A percentile compares a stretch with the other conserved stretches of the same genome.
phyloP scores from a whole-genome alignment of 2,113 vertebrate genomes.

The Lasiurus cinereus region DNA sequence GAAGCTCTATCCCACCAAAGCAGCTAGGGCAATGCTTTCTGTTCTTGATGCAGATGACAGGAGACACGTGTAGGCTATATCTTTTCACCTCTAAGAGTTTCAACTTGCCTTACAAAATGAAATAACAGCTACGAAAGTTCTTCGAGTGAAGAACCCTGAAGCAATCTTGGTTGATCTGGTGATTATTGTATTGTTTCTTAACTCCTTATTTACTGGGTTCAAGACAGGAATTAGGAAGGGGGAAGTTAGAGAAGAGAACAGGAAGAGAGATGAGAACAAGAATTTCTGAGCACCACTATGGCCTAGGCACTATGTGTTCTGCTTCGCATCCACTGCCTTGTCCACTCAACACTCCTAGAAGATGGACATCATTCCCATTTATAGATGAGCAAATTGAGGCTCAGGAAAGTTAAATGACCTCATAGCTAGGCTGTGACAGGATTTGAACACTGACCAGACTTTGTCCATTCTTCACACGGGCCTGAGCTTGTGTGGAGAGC shows the following conservation, averaged over 20 bases:
- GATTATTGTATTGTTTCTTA: not conserved
- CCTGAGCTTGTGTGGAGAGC: not conserved
- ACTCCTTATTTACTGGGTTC: not conserved
- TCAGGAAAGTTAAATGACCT: not conserved
- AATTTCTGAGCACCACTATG: not conserved
- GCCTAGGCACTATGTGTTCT: not conserved
- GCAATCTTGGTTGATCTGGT: not conserved
- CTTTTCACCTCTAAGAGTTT: not conserved
- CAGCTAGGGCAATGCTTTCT: not conserved
- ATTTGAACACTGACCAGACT: not conserved
- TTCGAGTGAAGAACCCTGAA: not conserved
- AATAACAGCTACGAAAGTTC: not conserved
- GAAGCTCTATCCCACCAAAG: no score
- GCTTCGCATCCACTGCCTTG: not conserved
- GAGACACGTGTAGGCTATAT: not conserved
- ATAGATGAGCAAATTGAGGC: not conserved
- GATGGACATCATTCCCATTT: no score
- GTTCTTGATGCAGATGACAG: not conserved
- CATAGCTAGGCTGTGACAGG: not conserved
- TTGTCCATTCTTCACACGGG: not conserved
- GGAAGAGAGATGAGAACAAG: not conserved
- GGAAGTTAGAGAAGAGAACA: no score
- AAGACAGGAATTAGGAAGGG: not conserved
- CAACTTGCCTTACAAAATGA: not conserved
- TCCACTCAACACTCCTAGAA: not conserved